Percentiles rank a stretch among this genome's conserved stretches.
phyloP scores from a whole-genome alignment of 2,113 vertebrate genomes.

The Odocoileus hemionus region DNA sequence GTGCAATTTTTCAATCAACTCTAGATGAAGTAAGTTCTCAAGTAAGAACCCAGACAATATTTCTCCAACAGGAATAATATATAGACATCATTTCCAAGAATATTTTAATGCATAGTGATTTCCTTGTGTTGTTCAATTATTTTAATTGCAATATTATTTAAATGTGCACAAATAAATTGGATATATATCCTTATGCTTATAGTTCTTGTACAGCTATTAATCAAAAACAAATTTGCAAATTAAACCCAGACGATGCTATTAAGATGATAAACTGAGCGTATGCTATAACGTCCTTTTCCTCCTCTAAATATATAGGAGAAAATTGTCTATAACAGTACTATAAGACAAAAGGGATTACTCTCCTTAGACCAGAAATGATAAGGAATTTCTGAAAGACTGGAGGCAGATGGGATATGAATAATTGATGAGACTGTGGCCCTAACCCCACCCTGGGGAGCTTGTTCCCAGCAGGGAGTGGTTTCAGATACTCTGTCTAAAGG shows the following conservation, averaged over 20 bases:
- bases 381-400: slow-evolving; percentile 17
- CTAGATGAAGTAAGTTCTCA: not conserved
- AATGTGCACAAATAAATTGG: not conserved
- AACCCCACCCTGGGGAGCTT: not conserved
- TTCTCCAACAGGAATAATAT: not conserved
- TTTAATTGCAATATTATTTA: slow-evolving; percentile 26
- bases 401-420: slow-evolving; percentile 49
- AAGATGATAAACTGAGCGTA: slow-evolving; percentile 22
- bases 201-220: not conserved
- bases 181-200: not conserved
- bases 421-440: not conserved
- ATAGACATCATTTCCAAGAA: not conserved
- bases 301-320: not conserved
- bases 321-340: not conserved
- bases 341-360: slow-evolving; percentile 8
- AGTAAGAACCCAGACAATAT: not conserved
- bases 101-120: not conserved
- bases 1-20: not conserved
- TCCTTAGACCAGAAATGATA: not conserved
- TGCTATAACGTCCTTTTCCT: not conserved
- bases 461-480: not conserved
- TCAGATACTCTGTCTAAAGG: not conserved
- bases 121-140: not conserved
- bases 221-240: slow-evolving; percentile 51
- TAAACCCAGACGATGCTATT: slow-evolving; percentile 29